phyloP scores from a whole-genome alignment of 2,888 invertebrate genomes.

The Pammene aurita region DNA sequence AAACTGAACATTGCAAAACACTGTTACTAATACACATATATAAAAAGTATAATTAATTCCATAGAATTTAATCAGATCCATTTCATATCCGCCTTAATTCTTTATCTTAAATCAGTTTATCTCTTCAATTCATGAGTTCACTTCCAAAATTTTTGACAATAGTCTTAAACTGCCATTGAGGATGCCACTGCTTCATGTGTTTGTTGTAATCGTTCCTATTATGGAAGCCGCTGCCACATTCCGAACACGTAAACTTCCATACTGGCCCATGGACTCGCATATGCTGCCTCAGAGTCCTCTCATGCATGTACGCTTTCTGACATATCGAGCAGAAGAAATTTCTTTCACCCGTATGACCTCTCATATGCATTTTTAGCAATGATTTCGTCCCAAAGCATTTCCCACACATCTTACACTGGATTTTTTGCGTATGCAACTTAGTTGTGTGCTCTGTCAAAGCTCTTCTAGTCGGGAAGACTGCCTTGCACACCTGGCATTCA shows the following conservation, averaged over 20 bases:
- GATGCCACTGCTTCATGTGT: conserved; percentile 76
- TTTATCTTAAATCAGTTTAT: background rate
- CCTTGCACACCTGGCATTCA: conserved; percentile 69
- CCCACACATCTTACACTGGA: conserved; percentile 71
- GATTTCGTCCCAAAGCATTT: conserved; percentile 75
- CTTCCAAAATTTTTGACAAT: conserved; percentile 63
- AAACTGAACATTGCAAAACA: background rate
- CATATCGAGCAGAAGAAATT: conserved; percentile 72
- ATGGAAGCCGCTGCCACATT: conserved; percentile 70
- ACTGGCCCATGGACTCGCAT: conserved; percentile 70
- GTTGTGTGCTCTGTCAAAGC: conserved; percentile 75
- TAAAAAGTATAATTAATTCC: too few species aligned
- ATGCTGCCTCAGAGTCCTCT: conserved; percentile 71
- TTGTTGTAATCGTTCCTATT: conserved; percentile 70
- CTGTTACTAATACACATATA: too few species aligned
- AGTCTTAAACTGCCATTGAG: conserved; percentile 68
- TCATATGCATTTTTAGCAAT: conserved; percentile 69
- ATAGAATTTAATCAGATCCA: too few species aligned
- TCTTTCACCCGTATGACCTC: conserved; percentile 72
- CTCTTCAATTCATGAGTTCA: conserved; percentile 47
- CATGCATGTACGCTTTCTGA: conserved; percentile 75
- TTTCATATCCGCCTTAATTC: too few species aligned
- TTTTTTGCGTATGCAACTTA: conserved; percentile 70
- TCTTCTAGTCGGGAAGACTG: conserved; percentile 65
- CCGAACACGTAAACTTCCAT: conserved; percentile 67